Base-by-base conservation (phyloP, 2,888 invertebrate species). In the Euzophera pinguis region DNA sequence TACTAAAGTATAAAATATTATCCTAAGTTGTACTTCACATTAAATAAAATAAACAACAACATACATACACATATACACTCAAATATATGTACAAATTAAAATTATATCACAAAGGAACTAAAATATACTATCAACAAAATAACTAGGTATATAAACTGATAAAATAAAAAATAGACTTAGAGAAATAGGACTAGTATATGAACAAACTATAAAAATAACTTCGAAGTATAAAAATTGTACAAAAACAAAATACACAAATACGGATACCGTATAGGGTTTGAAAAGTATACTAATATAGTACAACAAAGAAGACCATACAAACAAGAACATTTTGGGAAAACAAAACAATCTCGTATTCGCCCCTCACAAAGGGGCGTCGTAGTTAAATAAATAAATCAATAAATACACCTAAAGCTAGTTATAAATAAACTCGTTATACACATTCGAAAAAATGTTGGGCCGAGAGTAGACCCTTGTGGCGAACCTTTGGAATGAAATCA, bases 251-350 rank as follows among this genome's bases (percentile, higher is more conserved):
- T 82, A 86, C 81, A 84, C 83, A 83, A 75, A 87, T 85, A 88
- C 88, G 88, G 87, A 88, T 88, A 81, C 88, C 89, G 87, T 89
- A 88, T 75, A 79, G 71, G 75, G 73, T 81, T 56, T 72, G 63
- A 66, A 71, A 79, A 71, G 70, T 66, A 81, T 87, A 87, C 87
- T 87, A 85, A 84, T 73, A 76, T 87, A 88, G 87, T 86, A 82
- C 61, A 81, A 74, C 70, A 67, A 73, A 68, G 65, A 65, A 73
- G 74, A 73, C 68, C 84, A 86, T 84, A 87, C 86, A 88, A 87
- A 88, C 65, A 71, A 83, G 85, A 88, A 87, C 83, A 73, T 61
- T 73, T 81, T 77, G 78, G 73, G 75, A 84, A 82, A 86, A 84
- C 81, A 83, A 83, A 55, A 58, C 59, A 67, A 65, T 57, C 55